These are phyloP conservation scores for Hydrozoanthus tunicans DNA, from an alignment of 64 coral and sea anemone genomes.

Conservation along the genomic window DNA sequence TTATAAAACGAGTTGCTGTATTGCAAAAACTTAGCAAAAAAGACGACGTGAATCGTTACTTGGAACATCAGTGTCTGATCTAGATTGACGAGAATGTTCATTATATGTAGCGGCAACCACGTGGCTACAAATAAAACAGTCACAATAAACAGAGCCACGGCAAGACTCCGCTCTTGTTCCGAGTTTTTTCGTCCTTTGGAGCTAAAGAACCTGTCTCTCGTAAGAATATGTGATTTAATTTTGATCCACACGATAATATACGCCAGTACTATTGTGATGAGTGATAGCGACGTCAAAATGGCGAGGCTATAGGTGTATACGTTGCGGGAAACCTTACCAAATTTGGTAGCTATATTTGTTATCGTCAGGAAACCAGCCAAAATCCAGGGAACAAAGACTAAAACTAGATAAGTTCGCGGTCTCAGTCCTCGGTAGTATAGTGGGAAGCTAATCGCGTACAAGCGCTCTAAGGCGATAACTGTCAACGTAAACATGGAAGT, in stretches of 20 bases:
- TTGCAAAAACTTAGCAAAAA: slow-evolving; percentile 84
- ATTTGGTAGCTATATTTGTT: slow-evolving; percentile 41
- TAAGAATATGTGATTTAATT: slow-evolving; percentile 53
- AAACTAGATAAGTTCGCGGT: slow-evolving; percentile 12
- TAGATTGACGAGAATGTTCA: slow-evolving; percentile 89
- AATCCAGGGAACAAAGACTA: slow-evolving; percentile 51
- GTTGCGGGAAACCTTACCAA: slow-evolving; percentile 19
- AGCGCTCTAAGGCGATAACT: slow-evolving; percentile 71
- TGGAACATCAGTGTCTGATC: slow-evolving; percentile 11
- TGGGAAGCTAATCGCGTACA: slow-evolving; percentile 72
- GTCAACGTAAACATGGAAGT: slow-evolving; percentile 85
- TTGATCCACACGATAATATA: slow-evolving; percentile 72
- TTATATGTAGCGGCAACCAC: slow-evolving; percentile 84
- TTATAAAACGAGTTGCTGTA: slow-evolving; percentile 87
- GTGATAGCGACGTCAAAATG: slow-evolving; percentile 67
- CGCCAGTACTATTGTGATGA: slow-evolving; percentile 54
- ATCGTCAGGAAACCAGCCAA: slow-evolving; percentile 56
- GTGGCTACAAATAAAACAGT: slow-evolving; percentile 81
- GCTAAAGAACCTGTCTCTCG: slow-evolving; percentile 43
- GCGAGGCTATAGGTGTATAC: slow-evolving; percentile 70
- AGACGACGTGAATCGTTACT: slow-evolving; percentile 59
- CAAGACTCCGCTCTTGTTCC: slow-evolving; percentile 64
- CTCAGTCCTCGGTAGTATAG: slow-evolving; percentile 26
- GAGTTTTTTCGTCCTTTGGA: slow-evolving; percentile 5
- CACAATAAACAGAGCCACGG: slow-evolving; percentile 66